phyloP scores from a whole-genome alignment of 2,113 vertebrate genomes.

The Thermophis baileyi region DNA sequence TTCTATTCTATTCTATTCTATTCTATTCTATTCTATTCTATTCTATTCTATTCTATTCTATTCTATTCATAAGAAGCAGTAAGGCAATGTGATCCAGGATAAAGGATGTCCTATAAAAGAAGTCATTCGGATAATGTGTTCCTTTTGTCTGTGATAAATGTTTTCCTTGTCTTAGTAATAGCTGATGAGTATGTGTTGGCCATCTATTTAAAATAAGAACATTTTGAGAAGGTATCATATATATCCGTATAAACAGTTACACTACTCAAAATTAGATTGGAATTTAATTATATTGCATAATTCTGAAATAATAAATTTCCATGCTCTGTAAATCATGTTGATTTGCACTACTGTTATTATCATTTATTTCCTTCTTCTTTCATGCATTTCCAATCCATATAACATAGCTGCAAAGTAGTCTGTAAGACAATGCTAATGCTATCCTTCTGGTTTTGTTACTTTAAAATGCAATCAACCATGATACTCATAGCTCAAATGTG shows the following conservation, averaged over 20 bases:
- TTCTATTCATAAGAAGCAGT: neutral
- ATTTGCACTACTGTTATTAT: neutral
- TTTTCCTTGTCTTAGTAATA: neutral
- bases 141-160: neutral
- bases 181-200: neutral
- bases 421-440: neutral
- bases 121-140: neutral
- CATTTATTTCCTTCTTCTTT: neutral
- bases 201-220: neutral
- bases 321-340: neutral
- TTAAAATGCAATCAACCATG: neutral
- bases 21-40: too few relatives aligned
- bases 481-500: neutral
- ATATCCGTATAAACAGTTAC: neutral
- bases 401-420: neutral
- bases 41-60: too few relatives aligned
- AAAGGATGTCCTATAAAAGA: neutral
- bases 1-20: too few relatives aligned
- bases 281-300: neutral
- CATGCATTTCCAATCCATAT: neutral
- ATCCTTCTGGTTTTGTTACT: neutral
- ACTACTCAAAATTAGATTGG: neutral
- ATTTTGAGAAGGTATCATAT: neutral
- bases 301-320: neutral
- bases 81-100: neutral